Conservation (phyloP, 92 coral and sea anemone species). For the Palythoa grandiflora region DNA sequence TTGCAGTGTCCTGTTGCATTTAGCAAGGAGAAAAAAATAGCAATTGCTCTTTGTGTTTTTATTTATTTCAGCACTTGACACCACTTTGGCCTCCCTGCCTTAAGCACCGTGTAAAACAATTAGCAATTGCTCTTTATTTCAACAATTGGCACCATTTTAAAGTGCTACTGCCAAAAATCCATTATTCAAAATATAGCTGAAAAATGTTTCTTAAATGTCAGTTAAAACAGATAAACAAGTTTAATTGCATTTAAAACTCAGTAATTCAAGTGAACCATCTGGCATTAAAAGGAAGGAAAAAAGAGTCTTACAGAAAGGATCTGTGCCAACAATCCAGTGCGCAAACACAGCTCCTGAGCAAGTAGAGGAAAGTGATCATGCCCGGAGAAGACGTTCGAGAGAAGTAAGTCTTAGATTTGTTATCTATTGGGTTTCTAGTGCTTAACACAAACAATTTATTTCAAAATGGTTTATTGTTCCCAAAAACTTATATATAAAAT, state of each 20-base stretch:
- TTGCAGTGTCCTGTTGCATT: no score
- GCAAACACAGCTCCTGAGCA: constrained; percentile 56
- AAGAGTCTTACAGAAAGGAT: constrained; percentile 43
- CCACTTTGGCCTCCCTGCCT: no score
- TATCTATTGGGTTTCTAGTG: neutral
- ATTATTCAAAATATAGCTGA: neutral
- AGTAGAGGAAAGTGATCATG: constrained; percentile 38
- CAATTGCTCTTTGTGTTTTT: no score
- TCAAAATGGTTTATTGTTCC: no score
- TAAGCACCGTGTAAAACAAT: no score
- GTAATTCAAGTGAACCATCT: neutral
- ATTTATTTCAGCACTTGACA: no score
- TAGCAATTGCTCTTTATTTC: no score
- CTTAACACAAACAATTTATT: no score
- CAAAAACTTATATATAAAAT: no score
- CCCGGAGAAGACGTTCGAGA: constrained; percentile 44
- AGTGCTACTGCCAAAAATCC: constrained; percentile 9
- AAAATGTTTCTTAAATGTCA: neutral
- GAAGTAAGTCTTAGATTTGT: constrained; percentile 21
- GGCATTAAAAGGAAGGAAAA: constrained; percentile 28
- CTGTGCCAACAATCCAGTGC: constrained; percentile 40
- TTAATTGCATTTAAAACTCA: neutral
- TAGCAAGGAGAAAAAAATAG: no score
- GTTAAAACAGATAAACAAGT: neutral
- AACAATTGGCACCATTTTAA: no score